A percentile compares a stretch with the other conserved stretches of the same genome.
Conservation (phyloP, 2,888 invertebrate genomes). For the Ametastegia equiseti region DNA sequence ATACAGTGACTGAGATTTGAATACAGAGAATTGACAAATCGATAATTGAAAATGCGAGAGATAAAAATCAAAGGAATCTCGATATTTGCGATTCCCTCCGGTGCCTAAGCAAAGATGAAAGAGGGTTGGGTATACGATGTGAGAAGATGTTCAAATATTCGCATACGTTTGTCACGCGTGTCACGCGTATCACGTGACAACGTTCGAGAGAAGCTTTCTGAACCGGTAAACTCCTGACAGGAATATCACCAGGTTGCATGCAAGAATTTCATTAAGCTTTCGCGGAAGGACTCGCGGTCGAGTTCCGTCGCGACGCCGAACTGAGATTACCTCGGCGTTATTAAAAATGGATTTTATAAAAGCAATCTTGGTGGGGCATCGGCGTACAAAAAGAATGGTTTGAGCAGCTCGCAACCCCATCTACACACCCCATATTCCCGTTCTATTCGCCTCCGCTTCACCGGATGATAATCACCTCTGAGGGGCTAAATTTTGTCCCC, state of each 20-base stretch:
- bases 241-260: constrained; percentile 41
- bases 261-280: constrained; percentile 48
- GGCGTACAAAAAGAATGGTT: constrained; percentile 51
- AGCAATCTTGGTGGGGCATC: constrained; percentile 66
- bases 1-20: not conserved
- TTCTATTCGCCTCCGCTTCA: constrained; percentile 63
- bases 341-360: constrained; percentile 69
- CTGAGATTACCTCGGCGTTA: constrained; percentile 62
- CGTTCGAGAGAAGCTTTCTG: not conserved
- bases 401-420: constrained; percentile 12
- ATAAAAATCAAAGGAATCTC: not conserved
- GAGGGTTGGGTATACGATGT: not conserved
- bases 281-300: not conserved
- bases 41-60: not conserved
- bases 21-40: too few relatives aligned
- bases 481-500: constrained; percentile 70
- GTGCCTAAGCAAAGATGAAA: not conserved
- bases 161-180: constrained; percentile 13
- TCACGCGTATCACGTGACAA: constrained; percentile 35
- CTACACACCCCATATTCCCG: constrained; percentile 55
- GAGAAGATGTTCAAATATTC: constrained; percentile 23
- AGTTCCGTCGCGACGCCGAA: constrained; percentile 46
- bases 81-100: not conserved
- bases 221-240: constrained; percentile 23
- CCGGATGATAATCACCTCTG: constrained; percentile 72